Percentiles rank a stretch among this genome's conserved stretches.
Conservation (phyloP, 2,888 invertebrate genomes). For the Pyrrhosoma nymphula region DNA sequence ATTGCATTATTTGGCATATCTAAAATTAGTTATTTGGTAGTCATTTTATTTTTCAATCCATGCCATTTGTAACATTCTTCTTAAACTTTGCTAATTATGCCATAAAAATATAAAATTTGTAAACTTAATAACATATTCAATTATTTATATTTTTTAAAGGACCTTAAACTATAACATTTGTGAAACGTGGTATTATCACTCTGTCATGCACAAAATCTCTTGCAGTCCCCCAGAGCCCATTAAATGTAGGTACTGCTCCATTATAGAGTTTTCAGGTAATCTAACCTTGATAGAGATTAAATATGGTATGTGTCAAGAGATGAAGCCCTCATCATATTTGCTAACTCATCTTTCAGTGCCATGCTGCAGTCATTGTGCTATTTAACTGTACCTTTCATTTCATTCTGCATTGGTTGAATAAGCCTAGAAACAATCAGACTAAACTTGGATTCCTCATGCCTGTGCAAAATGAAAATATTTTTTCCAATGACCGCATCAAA, state of each 20-base stretch:
- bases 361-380: background rate
- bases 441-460: background rate
- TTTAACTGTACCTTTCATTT: background rate
- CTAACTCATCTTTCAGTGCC: background rate
- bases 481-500: conserved; percentile 33
- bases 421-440: background rate
- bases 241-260: background rate
- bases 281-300: background rate
- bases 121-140: background rate
- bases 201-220: background rate
- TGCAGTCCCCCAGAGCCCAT: background rate
- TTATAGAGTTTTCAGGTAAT: background rate
- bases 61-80: background rate
- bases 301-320: background rate
- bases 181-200: background rate
- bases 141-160: background rate
- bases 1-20: background rate
- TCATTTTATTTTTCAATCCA: background rate
- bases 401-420: conserved; percentile 12
- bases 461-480: conserved; percentile 28
- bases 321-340: background rate
- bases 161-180: background rate
- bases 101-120: background rate
- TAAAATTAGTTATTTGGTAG: background rate
- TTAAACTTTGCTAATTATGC: background rate